A percentile compares a stretch with the other conserved stretches of the same genome.
These are phyloP conservation scores for Vanessa cardui DNA, from an alignment of 2,888 invertebrate genomes.

Conservation along the genomic window DNA sequence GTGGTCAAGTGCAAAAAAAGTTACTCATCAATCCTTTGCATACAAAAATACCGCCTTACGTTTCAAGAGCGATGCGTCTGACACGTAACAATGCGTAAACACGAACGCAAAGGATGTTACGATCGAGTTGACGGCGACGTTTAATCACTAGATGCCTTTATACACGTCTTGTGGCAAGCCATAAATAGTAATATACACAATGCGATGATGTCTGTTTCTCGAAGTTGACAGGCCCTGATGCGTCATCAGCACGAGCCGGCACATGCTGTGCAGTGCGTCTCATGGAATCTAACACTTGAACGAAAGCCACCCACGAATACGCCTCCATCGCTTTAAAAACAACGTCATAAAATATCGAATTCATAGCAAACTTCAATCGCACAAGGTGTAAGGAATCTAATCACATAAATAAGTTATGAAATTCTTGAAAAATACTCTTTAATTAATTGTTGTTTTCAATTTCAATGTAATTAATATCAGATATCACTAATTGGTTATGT, in stretches of 20 bases:
- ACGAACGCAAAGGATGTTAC: slow-evolving; percentile 33
- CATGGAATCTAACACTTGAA: slow-evolving; percentile 61
- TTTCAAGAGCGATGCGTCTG: slow-evolving; percentile 33
- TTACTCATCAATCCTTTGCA: slow-evolving; percentile 45
- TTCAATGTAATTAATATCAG: background rate
- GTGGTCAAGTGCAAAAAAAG: slow-evolving; percentile 39
- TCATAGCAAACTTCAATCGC: slow-evolving; percentile 15
- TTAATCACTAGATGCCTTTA: slow-evolving; percentile 48
- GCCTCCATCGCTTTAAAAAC: slow-evolving; percentile 51
- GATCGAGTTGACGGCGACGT: slow-evolving; percentile 42
- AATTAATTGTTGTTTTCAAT: background rate
- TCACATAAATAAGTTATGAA: background rate
- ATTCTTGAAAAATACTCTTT: background rate
- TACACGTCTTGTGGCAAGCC: slow-evolving; percentile 50
- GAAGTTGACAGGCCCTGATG: slow-evolving; percentile 47
- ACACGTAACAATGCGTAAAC: slow-evolving; percentile 37
- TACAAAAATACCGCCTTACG: slow-evolving; percentile 26
- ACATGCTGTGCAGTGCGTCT: slow-evolving; percentile 51
- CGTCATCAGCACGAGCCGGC: slow-evolving; percentile 60
- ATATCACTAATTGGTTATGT: background rate
- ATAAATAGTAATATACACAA: slow-evolving; percentile 65
- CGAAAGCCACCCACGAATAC: slow-evolving; percentile 53
- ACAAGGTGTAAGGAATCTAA: slow-evolving; percentile 2
- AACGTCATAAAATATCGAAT: slow-evolving; percentile 23
- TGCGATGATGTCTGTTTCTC: slow-evolving; percentile 41